A percentile compares a stretch with the other conserved stretches of the same genome.
phyloP scores from a whole-genome alignment of 2,113 vertebrate genomes.

The Petrocephalus microphthalmus region DNA sequence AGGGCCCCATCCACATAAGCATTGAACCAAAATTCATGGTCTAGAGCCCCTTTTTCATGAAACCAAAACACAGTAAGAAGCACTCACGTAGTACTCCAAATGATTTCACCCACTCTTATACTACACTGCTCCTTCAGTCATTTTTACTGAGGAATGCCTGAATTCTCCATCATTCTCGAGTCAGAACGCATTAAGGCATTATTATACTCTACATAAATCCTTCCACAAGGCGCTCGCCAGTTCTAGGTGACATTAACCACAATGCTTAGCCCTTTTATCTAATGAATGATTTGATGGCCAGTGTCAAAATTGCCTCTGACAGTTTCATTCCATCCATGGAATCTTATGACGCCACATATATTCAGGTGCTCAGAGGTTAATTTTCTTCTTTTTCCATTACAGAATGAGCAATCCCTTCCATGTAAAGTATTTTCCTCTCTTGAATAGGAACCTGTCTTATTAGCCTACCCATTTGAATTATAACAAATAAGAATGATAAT shows the following conservation, averaged over 20 bases:
- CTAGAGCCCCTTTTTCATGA: background rate
- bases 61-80: background rate
- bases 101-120: background rate
- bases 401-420: background rate
- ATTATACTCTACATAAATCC: background rate
- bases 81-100: background rate
- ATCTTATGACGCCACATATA: constrained; percentile 1
- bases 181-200: background rate
- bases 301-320: background rate
- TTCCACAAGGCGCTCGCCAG: background rate
- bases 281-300: background rate
- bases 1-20: background rate
- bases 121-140: background rate
- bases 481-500: background rate
- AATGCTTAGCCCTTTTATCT: background rate
- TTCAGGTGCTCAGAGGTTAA: background rate
- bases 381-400: background rate
- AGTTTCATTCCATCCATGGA: background rate
- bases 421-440: background rate
- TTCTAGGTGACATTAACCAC: background rate
- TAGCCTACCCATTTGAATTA: background rate
- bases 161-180: background rate
- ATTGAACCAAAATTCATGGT: background rate
- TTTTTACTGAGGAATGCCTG: background rate
- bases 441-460: background rate